Conservation (phyloP, 2,797 vertebrate genomes). For the Cynopterus sphinx region DNA sequence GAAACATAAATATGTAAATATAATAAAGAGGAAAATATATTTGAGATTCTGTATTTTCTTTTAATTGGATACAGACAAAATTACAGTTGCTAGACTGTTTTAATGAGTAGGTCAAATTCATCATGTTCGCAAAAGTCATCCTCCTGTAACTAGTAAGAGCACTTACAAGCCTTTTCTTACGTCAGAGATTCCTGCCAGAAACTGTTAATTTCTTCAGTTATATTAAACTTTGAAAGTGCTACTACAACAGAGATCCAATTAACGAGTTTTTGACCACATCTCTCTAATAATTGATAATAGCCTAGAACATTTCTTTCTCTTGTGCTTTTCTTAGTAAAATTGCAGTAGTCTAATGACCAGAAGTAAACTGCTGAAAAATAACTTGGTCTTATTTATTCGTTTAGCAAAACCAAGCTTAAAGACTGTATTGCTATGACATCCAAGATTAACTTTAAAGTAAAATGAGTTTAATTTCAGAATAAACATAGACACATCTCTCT, state of each 20-base stretch:
- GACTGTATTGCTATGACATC: not conserved
- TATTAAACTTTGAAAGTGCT: constrained; percentile 5
- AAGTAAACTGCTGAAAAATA: constrained; percentile 57
- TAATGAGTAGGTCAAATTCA: not conserved
- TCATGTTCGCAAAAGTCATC: not conserved
- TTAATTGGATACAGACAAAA: not conserved
- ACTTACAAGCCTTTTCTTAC: not conserved
- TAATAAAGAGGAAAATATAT: constrained; percentile 15
- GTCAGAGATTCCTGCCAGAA: not conserved
- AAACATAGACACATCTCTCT: constrained; percentile 11
- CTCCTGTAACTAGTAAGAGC: not conserved
- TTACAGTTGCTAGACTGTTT: not conserved
- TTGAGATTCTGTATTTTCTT: constrained; percentile 32
- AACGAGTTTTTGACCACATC: not conserved
- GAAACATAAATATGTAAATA: not conserved
- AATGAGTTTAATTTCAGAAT: constrained; percentile 41
- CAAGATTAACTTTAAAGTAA: constrained; percentile 29
- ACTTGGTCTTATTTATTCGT: constrained; percentile 22
- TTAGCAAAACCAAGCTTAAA: constrained; percentile 41
- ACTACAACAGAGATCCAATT: not conserved
- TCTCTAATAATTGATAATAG: not conserved
- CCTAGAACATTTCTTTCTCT: constrained; percentile 32
- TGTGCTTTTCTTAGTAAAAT: constrained; percentile 41
- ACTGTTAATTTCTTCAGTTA: constrained; percentile 25
- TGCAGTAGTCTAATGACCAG: not conserved